phyloP scores from a whole-genome alignment of 2,888 invertebrate genomes.

The Proisotoma minuta region DNA sequence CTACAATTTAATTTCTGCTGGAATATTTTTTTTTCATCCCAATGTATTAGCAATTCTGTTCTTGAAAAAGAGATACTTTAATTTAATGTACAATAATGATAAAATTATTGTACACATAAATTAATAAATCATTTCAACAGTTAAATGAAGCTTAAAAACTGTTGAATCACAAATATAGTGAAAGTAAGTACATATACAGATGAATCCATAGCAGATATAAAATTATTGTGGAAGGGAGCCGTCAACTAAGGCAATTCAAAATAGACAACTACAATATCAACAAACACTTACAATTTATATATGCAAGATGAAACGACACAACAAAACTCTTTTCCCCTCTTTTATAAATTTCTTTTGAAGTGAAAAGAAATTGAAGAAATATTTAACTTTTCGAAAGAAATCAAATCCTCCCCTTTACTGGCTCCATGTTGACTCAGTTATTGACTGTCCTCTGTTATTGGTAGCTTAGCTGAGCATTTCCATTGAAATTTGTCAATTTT shows the following conservation, averaged over 20 bases:
- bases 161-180: not conserved
- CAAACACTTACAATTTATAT: not conserved
- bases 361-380: conserved; percentile 11
- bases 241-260: not conserved
- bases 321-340: conserved; percentile 7
- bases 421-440: not conserved
- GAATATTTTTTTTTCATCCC: too few relatives aligned
- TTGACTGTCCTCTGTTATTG: not conserved
- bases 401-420: not conserved
- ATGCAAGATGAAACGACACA: not conserved
- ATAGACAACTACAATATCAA: not conserved
- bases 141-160: not conserved
- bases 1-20: too few relatives aligned
- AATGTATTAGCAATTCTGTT: too few relatives aligned
- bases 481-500: not conserved
- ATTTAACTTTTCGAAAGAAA: not conserved
- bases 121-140: too few relatives aligned
- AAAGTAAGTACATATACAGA: not conserved
- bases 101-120: too few relatives aligned
- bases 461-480: conserved; percentile 2
- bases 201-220: too few relatives aligned
- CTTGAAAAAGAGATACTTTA: too few relatives aligned
- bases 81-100: too few relatives aligned
- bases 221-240: too few relatives aligned
- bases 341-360: conserved; percentile 1